Percentiles rank a stretch among this genome's conserved stretches.
Conservation (phyloP, 2,797 vertebrate species). For the Margarornis squamiger region DNA sequence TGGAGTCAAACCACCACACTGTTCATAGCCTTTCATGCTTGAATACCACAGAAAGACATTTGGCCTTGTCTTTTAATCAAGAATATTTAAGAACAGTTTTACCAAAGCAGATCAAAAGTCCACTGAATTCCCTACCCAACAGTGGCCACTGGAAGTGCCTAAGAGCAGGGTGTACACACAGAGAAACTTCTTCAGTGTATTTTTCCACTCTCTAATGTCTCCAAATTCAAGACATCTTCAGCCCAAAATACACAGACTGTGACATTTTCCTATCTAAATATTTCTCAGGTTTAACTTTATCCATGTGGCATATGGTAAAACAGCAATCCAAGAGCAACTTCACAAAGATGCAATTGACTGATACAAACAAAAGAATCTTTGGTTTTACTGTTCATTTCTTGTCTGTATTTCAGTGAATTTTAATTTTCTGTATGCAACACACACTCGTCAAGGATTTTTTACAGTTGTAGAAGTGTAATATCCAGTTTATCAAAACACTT, state of each 20-base stretch:
- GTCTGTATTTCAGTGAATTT: background rate
- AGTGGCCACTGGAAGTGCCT: background rate
- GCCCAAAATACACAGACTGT: background rate
- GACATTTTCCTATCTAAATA: background rate
- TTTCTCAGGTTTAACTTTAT: background rate
- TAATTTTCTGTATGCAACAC: background rate
- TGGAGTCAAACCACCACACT: background rate
- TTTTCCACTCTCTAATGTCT: background rate
- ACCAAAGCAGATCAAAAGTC: background rate
- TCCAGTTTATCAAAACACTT: background rate
- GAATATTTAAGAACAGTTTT: background rate
- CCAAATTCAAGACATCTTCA: background rate
- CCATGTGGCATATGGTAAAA: background rate
- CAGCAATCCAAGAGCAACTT: background rate
- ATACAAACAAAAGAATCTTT: background rate
- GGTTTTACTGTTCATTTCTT: background rate
- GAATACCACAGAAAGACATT: background rate
- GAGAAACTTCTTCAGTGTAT: background rate
- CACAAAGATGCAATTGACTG: background rate
- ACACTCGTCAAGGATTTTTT: rapidly evolving
- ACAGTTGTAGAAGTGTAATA: background rate
- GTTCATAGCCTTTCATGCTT: background rate
- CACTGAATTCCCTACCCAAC: rapidly evolving
- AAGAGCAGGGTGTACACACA: background rate
- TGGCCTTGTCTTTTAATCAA: background rate